phyloP scores from a whole-genome alignment of 2,888 invertebrate genomes.

The Idaea biselata region DNA sequence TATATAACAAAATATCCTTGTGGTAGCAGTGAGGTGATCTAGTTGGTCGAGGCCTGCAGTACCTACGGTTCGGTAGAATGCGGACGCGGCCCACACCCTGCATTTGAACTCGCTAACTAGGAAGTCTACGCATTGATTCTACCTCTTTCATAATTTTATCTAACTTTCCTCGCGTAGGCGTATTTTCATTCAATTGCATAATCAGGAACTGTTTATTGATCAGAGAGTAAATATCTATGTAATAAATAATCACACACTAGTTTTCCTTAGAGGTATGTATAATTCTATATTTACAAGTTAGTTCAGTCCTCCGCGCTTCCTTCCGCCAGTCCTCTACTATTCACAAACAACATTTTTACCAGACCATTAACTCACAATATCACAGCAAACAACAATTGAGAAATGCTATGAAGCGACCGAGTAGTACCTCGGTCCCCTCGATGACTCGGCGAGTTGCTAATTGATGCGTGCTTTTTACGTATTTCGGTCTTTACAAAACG shows the following conservation, averaged over 20 bases:
- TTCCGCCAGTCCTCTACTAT: slow-evolving; percentile 45
- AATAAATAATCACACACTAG: slow-evolving; percentile 25
- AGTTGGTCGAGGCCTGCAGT: slow-evolving; percentile 51
- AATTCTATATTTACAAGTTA: slow-evolving; percentile 74
- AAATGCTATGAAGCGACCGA: slow-evolving; percentile 67
- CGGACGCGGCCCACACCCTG: slow-evolving; percentile 70
- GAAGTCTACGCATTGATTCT: slow-evolving; percentile 47
- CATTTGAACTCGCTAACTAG: slow-evolving; percentile 51
- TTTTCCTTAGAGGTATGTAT: slow-evolving; percentile 28
- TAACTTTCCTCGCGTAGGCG: not conserved
- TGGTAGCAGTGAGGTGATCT: slow-evolving; percentile 70
- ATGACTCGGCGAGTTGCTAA: slow-evolving; percentile 73
- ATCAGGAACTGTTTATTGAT: not conserved
- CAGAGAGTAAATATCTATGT: not conserved
- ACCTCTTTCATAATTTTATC: not conserved
- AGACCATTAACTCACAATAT: slow-evolving; percentile 78
- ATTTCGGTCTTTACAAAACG: slow-evolving; percentile 60
- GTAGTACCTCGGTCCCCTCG: slow-evolving; percentile 54
- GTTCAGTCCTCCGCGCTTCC: slow-evolving; percentile 48
- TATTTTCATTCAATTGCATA: not conserved
- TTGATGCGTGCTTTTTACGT: slow-evolving; percentile 68
- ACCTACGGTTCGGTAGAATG: slow-evolving; percentile 59
- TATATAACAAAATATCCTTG: slow-evolving; percentile 67
- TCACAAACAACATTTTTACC: slow-evolving; percentile 62
- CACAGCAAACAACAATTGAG: slow-evolving; percentile 79